phyloP scores from a whole-genome alignment of 2,888 invertebrate species.

The Chironomus riparius region DNA sequence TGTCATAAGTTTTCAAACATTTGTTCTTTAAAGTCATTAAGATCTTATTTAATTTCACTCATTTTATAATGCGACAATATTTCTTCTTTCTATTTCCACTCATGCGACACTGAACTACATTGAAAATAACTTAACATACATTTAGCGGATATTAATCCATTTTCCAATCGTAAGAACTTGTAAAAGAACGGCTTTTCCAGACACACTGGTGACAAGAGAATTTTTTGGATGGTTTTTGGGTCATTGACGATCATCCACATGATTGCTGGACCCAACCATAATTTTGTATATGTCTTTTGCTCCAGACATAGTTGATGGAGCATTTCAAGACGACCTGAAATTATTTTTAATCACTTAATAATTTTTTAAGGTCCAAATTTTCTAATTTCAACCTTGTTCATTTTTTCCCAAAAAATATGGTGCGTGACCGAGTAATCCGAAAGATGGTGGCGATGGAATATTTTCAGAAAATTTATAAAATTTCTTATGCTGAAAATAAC shows the following conservation, averaged over 20 bases:
- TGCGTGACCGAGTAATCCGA: slow-evolving; percentile 17
- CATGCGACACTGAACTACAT: slow-evolving; percentile 6
- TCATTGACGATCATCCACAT: slow-evolving; percentile 24
- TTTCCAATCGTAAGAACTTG: slow-evolving; percentile 18
- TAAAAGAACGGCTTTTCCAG: slow-evolving; percentile 25
- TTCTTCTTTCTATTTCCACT: not conserved
- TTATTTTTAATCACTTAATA: not conserved
- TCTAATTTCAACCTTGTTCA: slow-evolving; percentile 21
- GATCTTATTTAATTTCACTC: too few relatives aligned
- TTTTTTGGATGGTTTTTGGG: slow-evolving; percentile 19
- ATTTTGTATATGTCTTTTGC: slow-evolving; percentile 10
- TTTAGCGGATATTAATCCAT: slow-evolving; percentile 21
- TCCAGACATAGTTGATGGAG: slow-evolving; percentile 12
- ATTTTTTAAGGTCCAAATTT: not conserved
- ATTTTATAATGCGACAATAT: not conserved
- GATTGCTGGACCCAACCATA: slow-evolving; percentile 23
- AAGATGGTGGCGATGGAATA: slow-evolving; percentile 18
- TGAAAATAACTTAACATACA: slow-evolving; percentile 1
- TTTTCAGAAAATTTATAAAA: slow-evolving; percentile 24
- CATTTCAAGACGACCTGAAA: slow-evolving; percentile 23
- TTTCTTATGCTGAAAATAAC: not conserved
- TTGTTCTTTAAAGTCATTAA: too few relatives aligned
- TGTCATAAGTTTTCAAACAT: too few relatives aligned
- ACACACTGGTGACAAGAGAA: slow-evolving; percentile 13
- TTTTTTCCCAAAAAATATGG: slow-evolving; percentile 19